Conservation (phyloP, 2,888 invertebrate species). For the Thereva unica region DNA sequence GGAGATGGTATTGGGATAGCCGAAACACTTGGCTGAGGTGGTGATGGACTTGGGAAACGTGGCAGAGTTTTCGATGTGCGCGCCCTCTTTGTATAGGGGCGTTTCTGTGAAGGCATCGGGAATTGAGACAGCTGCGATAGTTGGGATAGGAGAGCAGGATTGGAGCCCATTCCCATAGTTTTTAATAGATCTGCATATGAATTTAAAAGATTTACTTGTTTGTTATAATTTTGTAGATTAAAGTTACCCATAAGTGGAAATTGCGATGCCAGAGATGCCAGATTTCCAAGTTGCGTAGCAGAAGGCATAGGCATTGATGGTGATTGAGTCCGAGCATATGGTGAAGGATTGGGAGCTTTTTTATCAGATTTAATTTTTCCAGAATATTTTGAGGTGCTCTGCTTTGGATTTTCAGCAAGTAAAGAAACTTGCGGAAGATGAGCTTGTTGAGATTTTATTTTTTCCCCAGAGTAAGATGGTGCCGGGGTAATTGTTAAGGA, state of each 20-base stretch:
- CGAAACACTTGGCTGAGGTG: conserved; percentile 21
- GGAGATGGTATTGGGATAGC: conserved; percentile 6
- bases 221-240: conserved; percentile 44
- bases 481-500: conserved; percentile 48
- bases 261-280: conserved; percentile 39
- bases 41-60: conserved; percentile 33
- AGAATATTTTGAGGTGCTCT: conserved; percentile 26
- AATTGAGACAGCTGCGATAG: conserved; percentile 43
- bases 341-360: conserved; percentile 24
- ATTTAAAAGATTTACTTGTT: conserved; percentile 44
- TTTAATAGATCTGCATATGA: conserved; percentile 45
- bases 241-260: conserved; percentile 41
- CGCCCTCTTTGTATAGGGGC: conserved; percentile 44
- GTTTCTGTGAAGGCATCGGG: conserved; percentile 43
- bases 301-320: conserved; percentile 31
- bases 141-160: conserved; percentile 42
- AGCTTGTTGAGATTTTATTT: conserved; percentile 37
- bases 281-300: conserved; percentile 37
- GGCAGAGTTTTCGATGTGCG: conserved; percentile 43
- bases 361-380: conserved; percentile 36
- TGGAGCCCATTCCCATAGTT: conserved; percentile 37
- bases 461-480: conserved; percentile 41
- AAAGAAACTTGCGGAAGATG: conserved; percentile 39
- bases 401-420: conserved; percentile 10
- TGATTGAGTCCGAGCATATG: conserved; percentile 33